These are phyloP conservation scores for Tragopan temminckii DNA, from an alignment of 2,797 vertebrate genomes.

Conservation along the genomic window DNA sequence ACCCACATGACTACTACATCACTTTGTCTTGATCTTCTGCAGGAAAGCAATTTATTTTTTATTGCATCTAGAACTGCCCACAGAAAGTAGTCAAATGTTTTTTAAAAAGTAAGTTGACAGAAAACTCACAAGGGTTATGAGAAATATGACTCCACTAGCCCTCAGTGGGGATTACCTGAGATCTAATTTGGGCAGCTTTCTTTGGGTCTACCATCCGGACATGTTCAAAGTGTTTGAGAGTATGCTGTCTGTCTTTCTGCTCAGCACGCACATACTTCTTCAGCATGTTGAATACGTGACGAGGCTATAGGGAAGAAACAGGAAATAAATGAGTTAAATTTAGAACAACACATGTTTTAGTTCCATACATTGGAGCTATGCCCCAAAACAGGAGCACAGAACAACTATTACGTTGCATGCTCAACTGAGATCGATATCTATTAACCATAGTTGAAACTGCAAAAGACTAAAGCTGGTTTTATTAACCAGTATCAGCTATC, in stretches of 20 bases:
- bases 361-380: not conserved
- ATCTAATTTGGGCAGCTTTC: slow-evolving; percentile 96
- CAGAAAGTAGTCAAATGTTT: not conserved
- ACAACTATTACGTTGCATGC: not conserved
- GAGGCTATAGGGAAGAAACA: slow-evolving; percentile 82
- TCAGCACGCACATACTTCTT: slow-evolving; percentile 97
- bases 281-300: slow-evolving; percentile 94
- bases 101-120: not conserved
- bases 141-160: fast-evolving
- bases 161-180: slow-evolving; percentile 84
- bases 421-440: not conserved
- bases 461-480: not conserved
- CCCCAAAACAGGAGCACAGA: not conserved
- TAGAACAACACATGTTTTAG: not conserved
- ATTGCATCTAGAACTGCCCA: not conserved
- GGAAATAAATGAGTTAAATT: not conserved
- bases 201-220: slow-evolving; percentile 96
- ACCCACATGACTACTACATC: not conserved
- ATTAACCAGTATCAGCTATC: not conserved
- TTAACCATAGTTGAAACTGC: not conserved
- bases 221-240: slow-evolving; percentile 96
- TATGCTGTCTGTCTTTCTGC: slow-evolving; percentile 97
- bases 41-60: not conserved
- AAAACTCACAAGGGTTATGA: not conserved
- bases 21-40: not conserved